Conservation (phyloP, 2,888 invertebrate genomes). For the Mamestra brassicae region DNA sequence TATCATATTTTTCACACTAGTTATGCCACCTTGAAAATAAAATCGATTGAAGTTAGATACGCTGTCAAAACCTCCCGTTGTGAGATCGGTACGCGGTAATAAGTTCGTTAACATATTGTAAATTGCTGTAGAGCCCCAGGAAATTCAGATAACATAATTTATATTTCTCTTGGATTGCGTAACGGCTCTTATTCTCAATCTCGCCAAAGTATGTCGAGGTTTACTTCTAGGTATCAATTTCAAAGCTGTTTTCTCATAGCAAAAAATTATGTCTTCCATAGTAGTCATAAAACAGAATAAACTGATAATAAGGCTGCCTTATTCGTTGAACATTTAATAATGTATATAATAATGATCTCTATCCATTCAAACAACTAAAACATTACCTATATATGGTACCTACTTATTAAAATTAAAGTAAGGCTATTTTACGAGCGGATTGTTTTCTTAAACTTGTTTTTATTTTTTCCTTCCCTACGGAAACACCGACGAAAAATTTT, state of each 20-base stretch:
- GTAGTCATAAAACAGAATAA: too few relatives aligned
- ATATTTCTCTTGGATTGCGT: constrained; percentile 2
- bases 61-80: background rate
- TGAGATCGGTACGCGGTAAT: background rate
- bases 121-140: constrained; percentile 2
- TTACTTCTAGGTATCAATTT: background rate
- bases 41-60: constrained; percentile 15
- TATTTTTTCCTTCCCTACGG: background rate
- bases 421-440: background rate
- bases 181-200: constrained; percentile 1
- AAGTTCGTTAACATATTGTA: constrained; percentile 24
- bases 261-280: too few relatives aligned
- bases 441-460: constrained; percentile 5
- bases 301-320: too few relatives aligned
- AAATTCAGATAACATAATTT: constrained; percentile 5
- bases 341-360: background rate
- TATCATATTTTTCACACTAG: background rate
- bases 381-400: background rate
- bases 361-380: background rate
- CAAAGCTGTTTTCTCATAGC: background rate
- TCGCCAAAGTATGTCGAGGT: background rate
- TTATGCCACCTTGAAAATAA: background rate
- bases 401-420: background rate
- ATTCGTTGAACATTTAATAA: background rate
- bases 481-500: background rate